Evolutionary conservation across 2,113 vertebrate species (phyloP).

Genomic region (pig (Sus scrofa)): T2T-Sscrofa CM000817.6:111250001-111250500

Average conservation of each 20-base stretch:
- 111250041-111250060: background rate
- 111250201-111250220: background rate
- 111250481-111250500: background rate
- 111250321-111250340: background rate
- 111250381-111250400: background rate
- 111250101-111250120: background rate
- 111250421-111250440: background rate
- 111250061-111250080: background rate
- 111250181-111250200: background rate
- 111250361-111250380: background rate
- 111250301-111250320: background rate
- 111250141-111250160: background rate
- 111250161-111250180: background rate
- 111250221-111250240: background rate
- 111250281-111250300: no score
- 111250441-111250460: background rate
- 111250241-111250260: background rate
- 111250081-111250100: background rate
- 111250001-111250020: no score
- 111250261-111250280: background rate
- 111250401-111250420: background rate
- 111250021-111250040: background rate
- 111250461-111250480: background rate
- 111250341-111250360: background rate
- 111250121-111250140: slow-evolving; percentile 31